Evolutionary conservation across 1,140 invertebrate species (phyloP).

Genomic region (Wasmannia auropunctata): DNA sequence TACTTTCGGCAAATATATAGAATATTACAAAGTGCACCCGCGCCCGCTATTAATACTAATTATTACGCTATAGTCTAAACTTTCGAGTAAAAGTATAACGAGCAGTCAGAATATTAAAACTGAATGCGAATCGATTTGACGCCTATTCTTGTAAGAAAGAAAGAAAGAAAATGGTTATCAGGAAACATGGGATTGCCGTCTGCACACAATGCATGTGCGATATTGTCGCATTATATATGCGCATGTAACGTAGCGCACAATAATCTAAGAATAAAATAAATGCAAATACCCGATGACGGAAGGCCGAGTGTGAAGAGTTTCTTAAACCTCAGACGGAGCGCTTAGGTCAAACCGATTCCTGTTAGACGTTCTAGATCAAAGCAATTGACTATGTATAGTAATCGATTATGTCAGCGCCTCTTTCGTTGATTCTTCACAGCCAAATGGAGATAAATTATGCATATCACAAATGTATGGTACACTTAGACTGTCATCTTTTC

Average conservation of each 20-base stretch:
- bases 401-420: not conserved
- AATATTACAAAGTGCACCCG: not conserved
- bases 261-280: not conserved
- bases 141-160: not conserved
- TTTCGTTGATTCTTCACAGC: not conserved
- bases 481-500: not conserved
- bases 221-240: not conserved
- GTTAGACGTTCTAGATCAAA: not conserved
- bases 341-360: not conserved
- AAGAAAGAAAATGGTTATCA: not conserved
- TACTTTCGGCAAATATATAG: not conserved
- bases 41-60: not conserved
- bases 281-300: not conserved
- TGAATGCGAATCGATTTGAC: not conserved
- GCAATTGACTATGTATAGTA: not conserved
- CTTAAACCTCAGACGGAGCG: not conserved
- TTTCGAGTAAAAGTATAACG: not conserved
- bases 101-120: not conserved
- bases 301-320: not conserved
- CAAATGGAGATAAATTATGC: not conserved
- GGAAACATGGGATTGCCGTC: not conserved
- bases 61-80: not conserved
- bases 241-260: not conserved
- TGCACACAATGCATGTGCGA: not conserved
- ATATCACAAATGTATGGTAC: conserved; percentile 3